Conservation (phyloP, 2,888 invertebrate genomes). For the Limulus polyphemus region DNA sequence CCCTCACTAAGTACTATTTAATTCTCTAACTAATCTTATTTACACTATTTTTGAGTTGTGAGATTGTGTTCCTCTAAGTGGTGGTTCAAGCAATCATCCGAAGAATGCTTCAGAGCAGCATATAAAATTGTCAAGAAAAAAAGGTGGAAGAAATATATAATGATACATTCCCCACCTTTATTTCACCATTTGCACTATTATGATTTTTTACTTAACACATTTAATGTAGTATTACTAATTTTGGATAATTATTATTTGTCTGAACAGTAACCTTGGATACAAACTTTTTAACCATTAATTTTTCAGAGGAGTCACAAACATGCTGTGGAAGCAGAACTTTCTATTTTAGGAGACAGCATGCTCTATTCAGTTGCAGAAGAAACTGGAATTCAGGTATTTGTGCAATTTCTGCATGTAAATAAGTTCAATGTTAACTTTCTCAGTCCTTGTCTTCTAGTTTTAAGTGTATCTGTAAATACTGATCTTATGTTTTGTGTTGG, state of each 20-base stretch:
- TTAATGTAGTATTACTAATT: background rate
- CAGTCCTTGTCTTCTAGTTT: background rate
- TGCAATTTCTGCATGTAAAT: background rate
- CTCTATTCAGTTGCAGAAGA: constrained; percentile 13
- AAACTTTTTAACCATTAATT: no score
- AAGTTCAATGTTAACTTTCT: background rate
- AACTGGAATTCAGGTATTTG: constrained; percentile 9
- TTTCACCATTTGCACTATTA: background rate
- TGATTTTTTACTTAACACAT: background rate
- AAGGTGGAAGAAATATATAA: background rate
- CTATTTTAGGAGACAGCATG: constrained; percentile 14
- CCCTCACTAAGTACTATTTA: no score
- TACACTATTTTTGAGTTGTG: no score
- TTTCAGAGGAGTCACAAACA: constrained; percentile 15
- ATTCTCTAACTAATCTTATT: no score
- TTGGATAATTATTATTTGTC: constrained; percentile 2
- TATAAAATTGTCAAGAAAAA: background rate
- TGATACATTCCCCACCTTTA: background rate
- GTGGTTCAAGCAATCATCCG: no score
- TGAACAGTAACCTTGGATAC: background rate
- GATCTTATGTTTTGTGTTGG: no score
- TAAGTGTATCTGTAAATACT: no score
- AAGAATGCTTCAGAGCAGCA: no score
- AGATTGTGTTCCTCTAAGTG: no score
- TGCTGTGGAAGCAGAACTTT: constrained; percentile 23